phyloP scores from a whole-genome alignment of 2,888 invertebrate genomes.

The Linyphia triangularis region DNA sequence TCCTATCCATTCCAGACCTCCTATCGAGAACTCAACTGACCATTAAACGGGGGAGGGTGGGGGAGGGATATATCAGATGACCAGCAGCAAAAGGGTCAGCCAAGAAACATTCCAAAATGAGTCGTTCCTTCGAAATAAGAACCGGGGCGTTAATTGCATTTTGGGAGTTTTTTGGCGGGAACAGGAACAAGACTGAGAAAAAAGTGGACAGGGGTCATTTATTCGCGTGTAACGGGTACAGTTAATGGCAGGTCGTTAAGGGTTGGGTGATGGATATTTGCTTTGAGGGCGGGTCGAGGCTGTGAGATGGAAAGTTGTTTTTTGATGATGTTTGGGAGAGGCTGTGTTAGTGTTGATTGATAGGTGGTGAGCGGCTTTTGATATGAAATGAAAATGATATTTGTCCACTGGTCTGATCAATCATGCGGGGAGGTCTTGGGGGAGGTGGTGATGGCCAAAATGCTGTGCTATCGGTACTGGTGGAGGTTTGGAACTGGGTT shows the following conservation, averaged over 20 bases:
- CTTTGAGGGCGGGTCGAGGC: conserved; percentile 35
- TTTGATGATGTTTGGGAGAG: background rate
- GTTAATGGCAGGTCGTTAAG: conserved; percentile 50
- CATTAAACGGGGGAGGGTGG: conserved; percentile 25
- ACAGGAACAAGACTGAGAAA: conserved; percentile 16
- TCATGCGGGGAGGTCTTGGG: background rate
- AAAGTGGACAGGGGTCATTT: conserved; percentile 30
- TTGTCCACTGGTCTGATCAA: background rate
- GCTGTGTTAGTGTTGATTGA: conserved; percentile 4
- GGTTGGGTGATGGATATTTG: conserved; percentile 27
- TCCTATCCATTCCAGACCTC: conserved; percentile 58
- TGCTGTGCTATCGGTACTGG: background rate
- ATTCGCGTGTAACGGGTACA: conserved; percentile 27
- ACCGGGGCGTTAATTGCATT: conserved; percentile 64
- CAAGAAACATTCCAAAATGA: conserved; percentile 10
- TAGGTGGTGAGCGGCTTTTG: background rate
- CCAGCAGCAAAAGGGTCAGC: conserved; percentile 33
- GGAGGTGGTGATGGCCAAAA: background rate
- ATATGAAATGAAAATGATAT: conserved; percentile 13
- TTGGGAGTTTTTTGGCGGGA: conserved; percentile 32
- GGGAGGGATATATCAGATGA: conserved; percentile 30
- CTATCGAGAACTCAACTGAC: conserved; percentile 21
- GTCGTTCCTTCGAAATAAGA: conserved; percentile 38
- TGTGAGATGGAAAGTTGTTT: conserved; percentile 15
- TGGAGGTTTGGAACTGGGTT: background rate